These are phyloP conservation scores for Montipora capricornis DNA, from an alignment of 64 coral and sea anemone species.

Conservation along the genomic window DNA sequence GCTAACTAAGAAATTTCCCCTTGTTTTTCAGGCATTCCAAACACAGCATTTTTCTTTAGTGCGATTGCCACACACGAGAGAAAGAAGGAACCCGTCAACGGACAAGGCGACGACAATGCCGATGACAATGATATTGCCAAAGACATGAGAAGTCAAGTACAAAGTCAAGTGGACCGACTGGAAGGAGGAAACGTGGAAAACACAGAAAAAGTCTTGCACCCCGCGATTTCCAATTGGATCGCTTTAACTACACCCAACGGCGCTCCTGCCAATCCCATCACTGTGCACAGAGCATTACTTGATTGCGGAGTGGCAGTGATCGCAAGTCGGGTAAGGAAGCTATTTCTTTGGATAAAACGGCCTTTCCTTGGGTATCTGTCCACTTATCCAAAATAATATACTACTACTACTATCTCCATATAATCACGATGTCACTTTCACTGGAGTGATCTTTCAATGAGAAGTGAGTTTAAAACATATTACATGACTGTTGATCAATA, in stretches of 20 bases:
- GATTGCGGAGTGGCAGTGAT: conserved; percentile 3
- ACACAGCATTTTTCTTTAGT: conserved; percentile 37
- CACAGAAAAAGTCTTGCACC: conserved; percentile 3
- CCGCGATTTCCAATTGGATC: conserved; percentile 20
- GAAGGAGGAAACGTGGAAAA: not conserved
- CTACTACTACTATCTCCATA: too few species aligned
- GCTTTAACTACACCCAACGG: conserved; percentile 16
- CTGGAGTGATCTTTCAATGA: too few species aligned
- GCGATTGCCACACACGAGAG: not conserved
- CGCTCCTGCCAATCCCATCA: conserved; percentile 18
- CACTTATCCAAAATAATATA: not conserved
- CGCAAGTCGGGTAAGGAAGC: not conserved
- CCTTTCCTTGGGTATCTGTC: not conserved
- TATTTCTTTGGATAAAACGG: too few species aligned
- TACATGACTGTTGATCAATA: too few species aligned
- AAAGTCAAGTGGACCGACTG: not conserved
- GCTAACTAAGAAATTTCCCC: not conserved
- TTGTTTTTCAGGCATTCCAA: not conserved
- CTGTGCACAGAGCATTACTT: conserved; percentile 31
- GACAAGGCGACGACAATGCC: not conserved
- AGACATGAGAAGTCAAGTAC: not conserved
- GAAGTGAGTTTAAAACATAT: too few species aligned
- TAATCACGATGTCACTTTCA: too few species aligned
- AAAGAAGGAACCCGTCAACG: not conserved
- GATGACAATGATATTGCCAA: not conserved